Conservation (phyloP, 2,113 vertebrate species). For the Centropus unirufus region DNA sequence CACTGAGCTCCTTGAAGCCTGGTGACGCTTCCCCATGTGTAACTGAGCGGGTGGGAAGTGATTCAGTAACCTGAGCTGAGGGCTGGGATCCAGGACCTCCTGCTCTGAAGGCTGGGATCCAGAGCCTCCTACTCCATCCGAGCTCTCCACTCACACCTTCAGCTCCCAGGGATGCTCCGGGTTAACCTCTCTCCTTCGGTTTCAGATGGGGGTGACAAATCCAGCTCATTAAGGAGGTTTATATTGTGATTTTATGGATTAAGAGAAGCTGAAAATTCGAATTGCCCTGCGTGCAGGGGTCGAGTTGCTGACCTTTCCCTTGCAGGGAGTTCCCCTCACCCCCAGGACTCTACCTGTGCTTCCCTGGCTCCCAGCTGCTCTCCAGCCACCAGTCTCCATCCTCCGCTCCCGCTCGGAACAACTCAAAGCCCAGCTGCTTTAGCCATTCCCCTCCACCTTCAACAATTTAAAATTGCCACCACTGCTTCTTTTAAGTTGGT, state of each 20-base stretch:
- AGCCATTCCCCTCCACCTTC: slow-evolving; percentile 10
- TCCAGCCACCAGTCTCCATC: neutral
- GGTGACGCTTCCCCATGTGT: neutral
- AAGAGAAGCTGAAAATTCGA: neutral
- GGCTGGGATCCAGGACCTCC: neutral
- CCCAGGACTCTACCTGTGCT: neutral
- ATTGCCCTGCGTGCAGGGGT: neutral
- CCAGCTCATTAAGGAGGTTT: fast-evolving
- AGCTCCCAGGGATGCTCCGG: fast-evolving
- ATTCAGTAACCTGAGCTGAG: neutral
- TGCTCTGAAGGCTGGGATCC: neutral
- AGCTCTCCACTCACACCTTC: neutral
- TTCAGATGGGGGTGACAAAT: neutral
- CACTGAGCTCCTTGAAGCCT: neutral
- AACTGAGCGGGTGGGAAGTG: neutral
- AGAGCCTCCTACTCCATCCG: neutral
- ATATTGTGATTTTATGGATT: neutral
- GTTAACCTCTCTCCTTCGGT: neutral
- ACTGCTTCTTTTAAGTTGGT: neutral
- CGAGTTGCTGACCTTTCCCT: neutral
- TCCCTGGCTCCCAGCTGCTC: neutral
- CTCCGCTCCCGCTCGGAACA: neutral
- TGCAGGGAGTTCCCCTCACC: neutral
- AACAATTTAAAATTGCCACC: neutral
- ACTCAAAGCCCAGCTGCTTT: slow-evolving; percentile 14